Base-by-base conservation (phyloP, 2,888 invertebrate genomes). In the Melanotus villosus region DNA sequence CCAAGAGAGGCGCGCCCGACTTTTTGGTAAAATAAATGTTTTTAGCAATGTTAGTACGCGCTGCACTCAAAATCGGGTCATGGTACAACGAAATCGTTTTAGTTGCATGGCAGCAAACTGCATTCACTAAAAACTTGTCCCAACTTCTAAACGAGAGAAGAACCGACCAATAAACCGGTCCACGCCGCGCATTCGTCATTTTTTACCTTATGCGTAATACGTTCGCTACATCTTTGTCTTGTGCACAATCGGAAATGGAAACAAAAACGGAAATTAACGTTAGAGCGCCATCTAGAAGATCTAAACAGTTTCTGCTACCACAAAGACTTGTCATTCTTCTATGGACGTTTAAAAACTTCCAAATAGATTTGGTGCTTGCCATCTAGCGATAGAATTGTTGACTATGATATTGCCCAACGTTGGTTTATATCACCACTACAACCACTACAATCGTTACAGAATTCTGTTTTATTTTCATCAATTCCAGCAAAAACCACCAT, bases 31-130 rank as follows among this genome's bases (percentile, higher is more conserved):
- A 30, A 36, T n/a, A 72, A 56, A 83, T 77, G 82, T 84, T 84
- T 83, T 81, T 78, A 79, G 73, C 65, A 71, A 76, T 77, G 80
- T 75, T 83, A 83, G 79, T 83, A 83, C 75, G 69, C 70, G 75
- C 73, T 82, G 82, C 81, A 82, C 80, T 82, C 80, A 76, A 81
- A 84, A 84, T 82, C 83, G 82, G 84, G 83, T 84, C 84, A 84
- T 83, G 83, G 81, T 82, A 83, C 82, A 82, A 83, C 83, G 81
- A 82, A 84, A 83, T 82, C 83, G 82, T 81, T 82, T 83, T 82
- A 78, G 80, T 81, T 82, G 81, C 82, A 82, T 80, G 77, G 81
- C 81, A 80, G 82, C 81, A 79, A 79, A 80, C 80, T 80, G 80
- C 81, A 81, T 80, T 81, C 80, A 81, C 81, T 81, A 82, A 83